Conservation (phyloP, 2,797 vertebrate genomes). For the Pantherophis vulpinus region DNA sequence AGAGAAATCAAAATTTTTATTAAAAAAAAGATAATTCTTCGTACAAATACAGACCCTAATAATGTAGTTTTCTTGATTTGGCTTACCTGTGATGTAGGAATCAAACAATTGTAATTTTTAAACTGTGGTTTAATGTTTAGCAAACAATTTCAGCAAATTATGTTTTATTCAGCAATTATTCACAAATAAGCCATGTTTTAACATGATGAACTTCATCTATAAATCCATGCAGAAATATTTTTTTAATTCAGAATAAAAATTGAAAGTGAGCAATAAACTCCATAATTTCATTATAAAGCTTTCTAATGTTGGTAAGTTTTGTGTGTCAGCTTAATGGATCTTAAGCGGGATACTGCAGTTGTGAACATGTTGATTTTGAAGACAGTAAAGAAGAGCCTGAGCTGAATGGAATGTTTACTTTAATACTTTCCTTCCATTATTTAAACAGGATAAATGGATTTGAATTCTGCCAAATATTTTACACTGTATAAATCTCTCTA, state of each 20-base stretch:
- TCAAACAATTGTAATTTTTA: not conserved
- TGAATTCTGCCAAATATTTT: conserved; percentile 62
- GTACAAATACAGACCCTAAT: not conserved
- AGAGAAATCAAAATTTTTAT: not conserved
- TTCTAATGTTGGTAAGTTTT: conserved; percentile 3
- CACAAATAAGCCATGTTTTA: not conserved
- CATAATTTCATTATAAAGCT: conserved; percentile 41
- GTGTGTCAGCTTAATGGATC: conserved; percentile 42
- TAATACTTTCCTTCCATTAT: conserved; percentile 52
- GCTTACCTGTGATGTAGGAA: not conserved
- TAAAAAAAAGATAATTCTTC: not conserved
- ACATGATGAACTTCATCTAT: not conserved
- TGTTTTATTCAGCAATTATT: not conserved
- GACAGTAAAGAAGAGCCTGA: conserved; percentile 14
- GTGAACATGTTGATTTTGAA: conserved; percentile 23
- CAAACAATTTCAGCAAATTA: not conserved
- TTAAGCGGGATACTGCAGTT: not conserved
- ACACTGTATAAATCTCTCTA: conserved; percentile 50
- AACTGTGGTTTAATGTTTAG: not conserved
- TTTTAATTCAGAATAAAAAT: conserved; percentile 1
- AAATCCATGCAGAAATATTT: not conserved
- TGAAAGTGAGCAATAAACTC: conserved; percentile 10
- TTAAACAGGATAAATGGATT: conserved; percentile 59
- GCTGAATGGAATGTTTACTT: conserved; percentile 31
- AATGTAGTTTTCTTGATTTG: not conserved